Conservation (phyloP, 1,140 invertebrate genomes). For the Pollicipes pollicipes region DNA sequence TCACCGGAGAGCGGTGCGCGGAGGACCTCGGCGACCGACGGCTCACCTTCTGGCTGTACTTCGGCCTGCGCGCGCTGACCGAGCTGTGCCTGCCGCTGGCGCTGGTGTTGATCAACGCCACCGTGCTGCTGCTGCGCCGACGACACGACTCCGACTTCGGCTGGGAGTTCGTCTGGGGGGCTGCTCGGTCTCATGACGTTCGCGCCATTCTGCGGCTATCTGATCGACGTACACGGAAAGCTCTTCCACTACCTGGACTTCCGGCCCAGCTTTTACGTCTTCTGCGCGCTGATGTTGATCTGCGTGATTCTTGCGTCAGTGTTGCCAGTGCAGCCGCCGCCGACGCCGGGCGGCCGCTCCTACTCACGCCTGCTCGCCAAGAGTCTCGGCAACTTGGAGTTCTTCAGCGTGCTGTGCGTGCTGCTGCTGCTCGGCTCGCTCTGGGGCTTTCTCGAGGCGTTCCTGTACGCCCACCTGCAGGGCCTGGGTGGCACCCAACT, state of each 20-base stretch:
- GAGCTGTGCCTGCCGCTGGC: constrained; percentile 56
- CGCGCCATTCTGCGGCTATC: constrained; percentile 43
- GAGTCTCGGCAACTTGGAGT: background rate
- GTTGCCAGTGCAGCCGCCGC: constrained; percentile 17
- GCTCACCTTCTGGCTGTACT: constrained; percentile 49
- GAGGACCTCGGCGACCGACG: constrained; percentile 33
- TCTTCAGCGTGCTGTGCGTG: constrained; percentile 40
- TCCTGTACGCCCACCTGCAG: constrained; percentile 43
- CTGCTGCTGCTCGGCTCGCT: constrained; percentile 49
- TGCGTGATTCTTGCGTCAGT: constrained; percentile 38
- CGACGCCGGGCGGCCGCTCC: constrained; percentile 13
- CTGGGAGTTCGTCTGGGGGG: constrained; percentile 54
- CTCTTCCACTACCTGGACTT: constrained; percentile 23
- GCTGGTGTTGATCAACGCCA: constrained; percentile 48
- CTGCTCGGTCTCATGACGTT: constrained; percentile 50
- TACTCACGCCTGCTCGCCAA: constrained; percentile 13
- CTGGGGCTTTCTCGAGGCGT: constrained; percentile 58
- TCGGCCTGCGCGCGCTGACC: constrained; percentile 42
- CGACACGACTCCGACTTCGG: constrained; percentile 63
- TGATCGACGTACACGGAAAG: constrained; percentile 23
- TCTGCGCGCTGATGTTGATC: constrained; percentile 40
- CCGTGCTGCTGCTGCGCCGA: constrained; percentile 55
- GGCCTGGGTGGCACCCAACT: constrained; percentile 37
- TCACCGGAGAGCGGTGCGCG: background rate
- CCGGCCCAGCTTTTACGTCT: constrained; percentile 35